Evolutionary conservation across 2,113 vertebrate species (phyloP), one percentile per base, ranked within the genome.

Genomic region (Boulengeromyrus knoepffleri): DNA sequence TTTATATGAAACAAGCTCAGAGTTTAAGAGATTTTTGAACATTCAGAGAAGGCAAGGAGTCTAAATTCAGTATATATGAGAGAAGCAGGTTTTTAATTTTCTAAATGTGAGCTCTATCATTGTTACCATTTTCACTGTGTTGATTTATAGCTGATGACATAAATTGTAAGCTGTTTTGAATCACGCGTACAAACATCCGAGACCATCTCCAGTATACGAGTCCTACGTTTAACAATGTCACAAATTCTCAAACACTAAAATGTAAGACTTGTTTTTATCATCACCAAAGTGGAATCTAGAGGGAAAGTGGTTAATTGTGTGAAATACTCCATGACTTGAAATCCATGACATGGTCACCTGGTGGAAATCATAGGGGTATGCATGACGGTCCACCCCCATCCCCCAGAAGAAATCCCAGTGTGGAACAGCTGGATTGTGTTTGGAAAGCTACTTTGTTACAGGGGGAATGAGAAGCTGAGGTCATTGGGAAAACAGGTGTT

Each of bases 401-500:
- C 87, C 53, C 77, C 50, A 88, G 87, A 85, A 62, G 77, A 89
- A 93, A 93, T 90, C 91, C 92, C 92, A 92, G 94, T 93, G 94
- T 92, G 94, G 94, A 96, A 94, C 94, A 94, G 95, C 96, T 95
- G 96, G 93, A 36, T 93, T 94, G 94, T 93, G 94, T 95, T 95
- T 95, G 93, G 93, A 95, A 95, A 95, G 95, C 94, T 94, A 94
- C 94, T 94, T 93, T 94, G 93, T 62, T 91, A 94, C 93, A 93
- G 88, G 91, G 52, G 94, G 94, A 94, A 94, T 93, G 91, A 89
- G 90, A 95, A 93, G 92, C 94, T 95, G 93, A 96, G 95, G 95
- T 96, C 94, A 95, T 91, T 89, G 91, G 91, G 93, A 92, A 95
- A 96, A 94, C 96, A 97, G 96, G 96, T 97, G 96, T 93, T 94